These are phyloP conservation scores for Drosophila littoralis DNA, from an alignment of 1,140 invertebrate species.

Conservation along the genomic window DNA sequence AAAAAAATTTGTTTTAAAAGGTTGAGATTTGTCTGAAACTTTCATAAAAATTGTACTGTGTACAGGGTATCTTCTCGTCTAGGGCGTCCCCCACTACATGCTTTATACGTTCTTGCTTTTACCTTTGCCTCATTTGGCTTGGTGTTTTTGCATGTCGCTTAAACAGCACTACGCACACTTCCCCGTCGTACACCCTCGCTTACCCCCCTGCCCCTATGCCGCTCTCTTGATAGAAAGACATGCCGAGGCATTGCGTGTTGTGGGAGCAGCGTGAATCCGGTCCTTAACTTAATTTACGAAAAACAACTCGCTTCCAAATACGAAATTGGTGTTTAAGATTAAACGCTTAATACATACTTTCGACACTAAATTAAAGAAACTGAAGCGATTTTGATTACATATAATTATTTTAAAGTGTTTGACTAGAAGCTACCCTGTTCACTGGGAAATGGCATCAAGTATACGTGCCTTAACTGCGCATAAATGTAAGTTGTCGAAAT, in stretches of 20 bases:
- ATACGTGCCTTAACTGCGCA: no score
- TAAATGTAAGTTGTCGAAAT: no score
- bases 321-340: conserved; percentile 11
- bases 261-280: conserved; percentile 14
- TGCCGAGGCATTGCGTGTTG: conserved; percentile 12
- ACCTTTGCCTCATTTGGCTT: conserved; percentile 32
- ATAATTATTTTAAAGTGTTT: no score
- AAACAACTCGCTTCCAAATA: conserved; percentile 4
- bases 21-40: no score
- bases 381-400: conserved; percentile 5
- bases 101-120: neutral
- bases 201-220: neutral
- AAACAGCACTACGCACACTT: conserved; percentile 22
- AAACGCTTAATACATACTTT: conserved; percentile 1
- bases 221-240: neutral
- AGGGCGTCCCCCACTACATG: neutral
- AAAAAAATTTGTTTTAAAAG: no score
- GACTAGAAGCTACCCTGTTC: no score
- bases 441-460: no score
- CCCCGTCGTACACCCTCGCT: neutral
- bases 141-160: conserved; percentile 49
- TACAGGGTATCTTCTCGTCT: no score
- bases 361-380: conserved; percentile 11
- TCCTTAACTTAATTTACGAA: conserved; percentile 54
- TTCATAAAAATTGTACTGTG: no score